A percentile compares a stretch with the other conserved stretches of the same genome.
Conservation (phyloP, 2,113 vertebrate genomes). For the Ameiurus melas region DNA sequence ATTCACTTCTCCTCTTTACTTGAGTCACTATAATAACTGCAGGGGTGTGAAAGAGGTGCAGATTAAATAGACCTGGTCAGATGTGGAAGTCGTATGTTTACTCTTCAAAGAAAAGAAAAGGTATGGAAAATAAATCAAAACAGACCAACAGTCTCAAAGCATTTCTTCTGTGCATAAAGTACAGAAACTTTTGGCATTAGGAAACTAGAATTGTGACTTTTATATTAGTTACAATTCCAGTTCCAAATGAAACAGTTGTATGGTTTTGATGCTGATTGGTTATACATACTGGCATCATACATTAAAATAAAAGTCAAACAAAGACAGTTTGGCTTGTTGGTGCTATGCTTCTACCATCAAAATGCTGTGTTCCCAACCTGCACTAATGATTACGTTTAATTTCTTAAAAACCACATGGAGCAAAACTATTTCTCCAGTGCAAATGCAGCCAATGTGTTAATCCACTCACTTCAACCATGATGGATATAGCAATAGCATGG, state of each 20-base stretch:
- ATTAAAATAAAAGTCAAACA: background rate
- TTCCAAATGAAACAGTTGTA: background rate
- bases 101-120: background rate
- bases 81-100: background rate
- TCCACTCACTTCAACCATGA: background rate
- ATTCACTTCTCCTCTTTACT: slow-evolving; percentile 8
- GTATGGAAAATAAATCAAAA: background rate
- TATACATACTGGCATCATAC: background rate
- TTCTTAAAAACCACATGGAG: background rate
- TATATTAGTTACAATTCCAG: background rate
- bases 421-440: background rate
- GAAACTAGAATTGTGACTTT: background rate
- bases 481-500: background rate
- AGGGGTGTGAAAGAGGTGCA: background rate
- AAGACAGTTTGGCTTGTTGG: background rate
- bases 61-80: background rate
- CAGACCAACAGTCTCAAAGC: background rate
- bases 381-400: background rate
- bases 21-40: background rate
- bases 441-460: background rate
- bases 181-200: background rate
- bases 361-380: background rate
- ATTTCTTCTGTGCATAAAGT: background rate
- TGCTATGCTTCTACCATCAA: background rate
- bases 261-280: background rate